Evolutionary conservation across 2,888 invertebrate species (phyloP).

Genomic region (Mantis religiosa): DNA sequence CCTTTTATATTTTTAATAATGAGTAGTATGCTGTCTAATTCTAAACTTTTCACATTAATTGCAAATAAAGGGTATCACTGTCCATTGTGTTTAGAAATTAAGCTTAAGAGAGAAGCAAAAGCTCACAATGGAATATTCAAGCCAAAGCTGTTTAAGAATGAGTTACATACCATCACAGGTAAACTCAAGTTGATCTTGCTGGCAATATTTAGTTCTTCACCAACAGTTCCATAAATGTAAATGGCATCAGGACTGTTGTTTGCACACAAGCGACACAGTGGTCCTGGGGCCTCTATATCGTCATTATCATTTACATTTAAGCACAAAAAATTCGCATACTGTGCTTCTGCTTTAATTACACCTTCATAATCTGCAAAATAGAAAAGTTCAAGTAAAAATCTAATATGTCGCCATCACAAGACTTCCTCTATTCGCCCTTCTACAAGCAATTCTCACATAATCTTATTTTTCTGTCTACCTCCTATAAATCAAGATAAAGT

Average conservation of each 20-base stretch:
- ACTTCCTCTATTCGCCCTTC: no score
- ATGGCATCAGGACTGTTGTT: conserved; percentile 17
- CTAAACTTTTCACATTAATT: neutral
- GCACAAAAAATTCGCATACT: neutral
- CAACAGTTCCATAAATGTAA: conserved; percentile 28
- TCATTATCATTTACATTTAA: neutral
- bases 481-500: no score
- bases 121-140: no score
- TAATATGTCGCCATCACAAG: no score
- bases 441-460: no score
- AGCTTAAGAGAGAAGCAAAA: no score
- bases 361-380: neutral
- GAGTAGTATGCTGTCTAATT: no score
- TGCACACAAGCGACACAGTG: conserved; percentile 30
- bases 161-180: conserved; percentile 26
- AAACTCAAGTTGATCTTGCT: conserved; percentile 29
- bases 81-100: no score
- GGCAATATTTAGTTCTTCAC: conserved; percentile 24
- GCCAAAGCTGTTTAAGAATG: no score
- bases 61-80: neutral
- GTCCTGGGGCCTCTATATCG: conserved; percentile 11
- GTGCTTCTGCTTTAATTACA: neutral
- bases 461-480: no score
- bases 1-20: no score
- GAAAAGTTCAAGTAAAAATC: neutral